Evolutionary conservation across 2,888 invertebrate genomes (phyloP), one percentile per base, ranked within the genome.

Genomic region (Drosophila pegasa): DNA sequence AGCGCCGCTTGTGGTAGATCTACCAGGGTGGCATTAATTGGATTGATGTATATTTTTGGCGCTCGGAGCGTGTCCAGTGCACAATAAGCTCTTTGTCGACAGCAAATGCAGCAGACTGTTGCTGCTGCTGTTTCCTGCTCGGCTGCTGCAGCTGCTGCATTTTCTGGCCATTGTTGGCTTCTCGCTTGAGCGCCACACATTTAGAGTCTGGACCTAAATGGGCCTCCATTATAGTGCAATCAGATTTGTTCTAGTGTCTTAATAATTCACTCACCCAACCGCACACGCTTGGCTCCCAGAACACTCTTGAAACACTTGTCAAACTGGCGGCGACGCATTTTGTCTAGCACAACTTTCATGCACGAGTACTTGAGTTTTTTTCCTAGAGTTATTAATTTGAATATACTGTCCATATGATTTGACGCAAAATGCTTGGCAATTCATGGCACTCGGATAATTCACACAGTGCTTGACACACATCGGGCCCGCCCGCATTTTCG

Each of bases 11-110:
- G 16, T 6, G 16, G 3, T 7, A 14, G 25, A 14, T 58, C 57
- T 75, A 81, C 86, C 86, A 82, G 6, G 81, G 81, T 7, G 88
- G 64, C 61, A 68, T 37, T 27, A 87, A n/a, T 27, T 71, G 69
- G 22, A 82, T 66, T 2, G 75, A 3, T 3, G 55, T 14, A 63
- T 64, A 71, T 7, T 50, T 57, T 8, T 59, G 29, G 6, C 64
- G 59, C 3, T 61, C 57, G 6, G 69, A 54, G 10, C 81, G 86
- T 38, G 71, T 75, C 81, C 81, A 82, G 22, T 65, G 88, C 43
- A 87, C 70, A 29, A 78, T 51, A 4, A 69, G 25, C 5, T 66
- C 64, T 2, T 45, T 60, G 1, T 22, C 9, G 55, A 12, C 12
- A 9, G 60, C 2, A 20, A 14, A 25, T 41, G 31, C 51, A 27